Conservation (phyloP, 2,797 vertebrate species). For the Acomys russatus region DNA sequence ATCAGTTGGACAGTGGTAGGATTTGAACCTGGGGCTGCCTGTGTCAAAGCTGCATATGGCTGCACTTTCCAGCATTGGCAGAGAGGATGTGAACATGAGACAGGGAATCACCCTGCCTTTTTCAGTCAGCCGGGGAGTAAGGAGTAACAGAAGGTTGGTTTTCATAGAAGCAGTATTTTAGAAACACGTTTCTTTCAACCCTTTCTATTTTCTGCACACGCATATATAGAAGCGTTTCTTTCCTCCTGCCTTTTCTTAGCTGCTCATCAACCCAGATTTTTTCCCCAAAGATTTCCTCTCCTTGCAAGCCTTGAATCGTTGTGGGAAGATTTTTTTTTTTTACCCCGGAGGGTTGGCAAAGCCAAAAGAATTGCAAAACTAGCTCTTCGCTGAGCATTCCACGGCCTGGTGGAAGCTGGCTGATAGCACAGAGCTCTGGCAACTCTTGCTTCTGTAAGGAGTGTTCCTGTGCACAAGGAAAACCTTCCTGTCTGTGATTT, state of each 20-base stretch:
- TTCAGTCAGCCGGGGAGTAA: background rate
- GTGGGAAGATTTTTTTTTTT: slow-evolving; percentile 76
- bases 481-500: background rate
- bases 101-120: slow-evolving; percentile 75
- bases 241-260: slow-evolving; percentile 78
- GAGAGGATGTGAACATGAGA: slow-evolving; percentile 33
- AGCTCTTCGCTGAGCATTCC: slow-evolving; percentile 80
- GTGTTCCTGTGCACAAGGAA: background rate
- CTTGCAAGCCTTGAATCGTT: slow-evolving; percentile 75
- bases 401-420: slow-evolving; percentile 76
- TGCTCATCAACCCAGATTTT: slow-evolving; percentile 80
- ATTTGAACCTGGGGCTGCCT: slow-evolving; percentile 24
- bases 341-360: slow-evolving; percentile 79
- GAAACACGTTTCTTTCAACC: slow-evolving; percentile 82
- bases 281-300: slow-evolving; percentile 81
- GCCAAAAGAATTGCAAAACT: slow-evolving; percentile 82
- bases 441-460: slow-evolving; percentile 66
- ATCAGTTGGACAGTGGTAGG: background rate
- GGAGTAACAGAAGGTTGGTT: slow-evolving; percentile 70
- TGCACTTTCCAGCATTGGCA: background rate
- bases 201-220: slow-evolving; percentile 58
- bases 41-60: accelerated
- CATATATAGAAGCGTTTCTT: slow-evolving; percentile 81
- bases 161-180: slow-evolving; percentile 81
- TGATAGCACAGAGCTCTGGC: slow-evolving; percentile 73